These are phyloP conservation scores for Gambusia yucatana DNA, from an alignment of 2,797 vertebrate genomes.

Conservation along the genomic window DNA sequence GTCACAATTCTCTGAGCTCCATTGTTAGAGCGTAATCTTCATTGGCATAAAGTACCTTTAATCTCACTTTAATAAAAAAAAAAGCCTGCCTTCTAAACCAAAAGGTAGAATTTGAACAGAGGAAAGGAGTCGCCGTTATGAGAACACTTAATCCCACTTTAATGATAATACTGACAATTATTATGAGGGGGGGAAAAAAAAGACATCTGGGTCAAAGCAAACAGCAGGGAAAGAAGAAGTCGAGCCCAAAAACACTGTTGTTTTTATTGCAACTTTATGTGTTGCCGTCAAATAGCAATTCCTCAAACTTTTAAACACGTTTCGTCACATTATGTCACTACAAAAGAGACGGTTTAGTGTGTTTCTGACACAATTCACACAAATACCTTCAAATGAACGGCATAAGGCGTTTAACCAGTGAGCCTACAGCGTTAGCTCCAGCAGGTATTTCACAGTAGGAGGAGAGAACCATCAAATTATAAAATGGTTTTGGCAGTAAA, in stretches of 20 bases:
- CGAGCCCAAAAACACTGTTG: background rate
- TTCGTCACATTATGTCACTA: background rate
- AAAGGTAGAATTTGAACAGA: background rate
- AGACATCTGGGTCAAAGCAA: background rate
- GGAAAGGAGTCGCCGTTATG: background rate
- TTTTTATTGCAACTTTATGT: background rate
- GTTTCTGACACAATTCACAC: background rate
- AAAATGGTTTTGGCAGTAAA: constrained; percentile 7
- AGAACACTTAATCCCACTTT: constrained; percentile 5
- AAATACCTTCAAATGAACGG: background rate
- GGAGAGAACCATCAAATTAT: background rate
- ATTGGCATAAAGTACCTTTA: constrained; percentile 5
- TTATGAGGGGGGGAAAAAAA: background rate
- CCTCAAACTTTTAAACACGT: background rate
- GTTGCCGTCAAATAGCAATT: background rate
- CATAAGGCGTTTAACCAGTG: background rate
- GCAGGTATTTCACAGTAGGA: background rate
- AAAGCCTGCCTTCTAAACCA: background rate
- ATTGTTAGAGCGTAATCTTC: constrained; percentile 7
- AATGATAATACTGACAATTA: background rate
- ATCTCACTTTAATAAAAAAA: background rate
- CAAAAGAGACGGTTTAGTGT: background rate
- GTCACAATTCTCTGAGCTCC: background rate
- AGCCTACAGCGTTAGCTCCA: background rate
- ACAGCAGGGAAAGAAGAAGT: background rate